Conservation (phyloP, 2,888 invertebrate species). For the Archips xylosteana region DNA sequence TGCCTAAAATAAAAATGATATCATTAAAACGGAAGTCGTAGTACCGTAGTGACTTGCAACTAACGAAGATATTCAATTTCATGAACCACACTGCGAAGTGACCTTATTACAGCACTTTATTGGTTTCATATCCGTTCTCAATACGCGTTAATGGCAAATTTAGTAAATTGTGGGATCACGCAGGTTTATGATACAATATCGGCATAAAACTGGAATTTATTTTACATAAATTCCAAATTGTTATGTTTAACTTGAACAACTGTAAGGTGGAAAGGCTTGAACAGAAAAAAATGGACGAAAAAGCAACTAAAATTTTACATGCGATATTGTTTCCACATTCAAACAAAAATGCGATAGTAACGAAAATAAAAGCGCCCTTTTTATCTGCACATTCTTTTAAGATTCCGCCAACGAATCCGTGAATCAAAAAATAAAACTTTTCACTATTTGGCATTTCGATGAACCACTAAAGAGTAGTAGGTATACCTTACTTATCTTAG, state of each 20-base stretch:
- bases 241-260: neutral
- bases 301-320: too few species aligned
- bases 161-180: constrained; percentile 15
- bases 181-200: neutral
- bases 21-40: constrained; percentile 16
- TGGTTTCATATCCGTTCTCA: constrained; percentile 39
- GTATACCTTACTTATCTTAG: too few species aligned
- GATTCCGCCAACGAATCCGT: too few species aligned
- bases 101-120: constrained; percentile 39
- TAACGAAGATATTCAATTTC: constrained; percentile 38
- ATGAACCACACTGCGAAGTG: constrained; percentile 14
- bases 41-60: constrained; percentile 9
- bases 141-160: constrained; percentile 20
- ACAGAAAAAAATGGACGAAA: too few species aligned
- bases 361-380: too few species aligned
- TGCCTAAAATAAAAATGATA: neutral
- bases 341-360: too few species aligned
- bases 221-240: neutral
- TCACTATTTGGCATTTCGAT: too few species aligned
- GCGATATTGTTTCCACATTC: too few species aligned
- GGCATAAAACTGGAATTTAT: too few species aligned
- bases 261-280: neutral
- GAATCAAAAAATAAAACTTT: too few species aligned
- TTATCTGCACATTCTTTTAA: too few species aligned
- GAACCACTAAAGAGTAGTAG: neutral